Conservation (phyloP, 2,797 vertebrate genomes). For the Tiaroga cobitis region DNA sequence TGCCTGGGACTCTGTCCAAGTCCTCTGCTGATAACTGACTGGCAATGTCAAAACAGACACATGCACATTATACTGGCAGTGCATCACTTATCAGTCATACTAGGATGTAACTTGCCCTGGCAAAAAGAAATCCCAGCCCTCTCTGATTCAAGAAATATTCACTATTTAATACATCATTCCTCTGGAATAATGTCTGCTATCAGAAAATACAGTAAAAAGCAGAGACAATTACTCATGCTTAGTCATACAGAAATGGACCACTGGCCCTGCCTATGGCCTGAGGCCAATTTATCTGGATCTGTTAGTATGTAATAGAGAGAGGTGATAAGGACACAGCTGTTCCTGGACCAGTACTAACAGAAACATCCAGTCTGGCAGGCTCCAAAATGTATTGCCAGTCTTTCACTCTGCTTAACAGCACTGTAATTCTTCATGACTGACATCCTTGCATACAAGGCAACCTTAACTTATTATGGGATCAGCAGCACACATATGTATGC, state of each 20-base stretch:
- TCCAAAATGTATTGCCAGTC: constrained; percentile 10
- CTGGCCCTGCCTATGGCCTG: not conserved
- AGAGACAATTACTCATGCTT: constrained; percentile 13
- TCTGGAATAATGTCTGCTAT: not conserved
- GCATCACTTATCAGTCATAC: not conserved
- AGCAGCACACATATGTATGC: not conserved
- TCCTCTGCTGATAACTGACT: constrained; percentile 92
- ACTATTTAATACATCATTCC: not conserved
- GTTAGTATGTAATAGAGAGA: constrained; percentile 10
- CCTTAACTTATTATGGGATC: constrained; percentile 31
- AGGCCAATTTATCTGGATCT: constrained; percentile 6
- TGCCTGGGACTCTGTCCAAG: constrained; percentile 89
- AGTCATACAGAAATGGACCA: constrained; percentile 1
- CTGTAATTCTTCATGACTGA: constrained; percentile 35
- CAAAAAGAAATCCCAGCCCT: not conserved
- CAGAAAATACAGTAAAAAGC: constrained; percentile 1
- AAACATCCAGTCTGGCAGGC: not conserved
- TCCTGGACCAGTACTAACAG: constrained; percentile 20
- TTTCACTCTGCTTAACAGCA: constrained; percentile 30
- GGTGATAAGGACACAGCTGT: constrained; percentile 13
- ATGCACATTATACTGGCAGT: not conserved
- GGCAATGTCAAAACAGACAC: constrained; percentile 52
- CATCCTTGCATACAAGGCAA: constrained; percentile 28
- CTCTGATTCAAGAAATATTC: not conserved
- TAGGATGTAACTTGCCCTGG: not conserved